phyloP scores from a whole-genome alignment of 92 coral and sea anemone genomes.

The Ricordea florida region DNA sequence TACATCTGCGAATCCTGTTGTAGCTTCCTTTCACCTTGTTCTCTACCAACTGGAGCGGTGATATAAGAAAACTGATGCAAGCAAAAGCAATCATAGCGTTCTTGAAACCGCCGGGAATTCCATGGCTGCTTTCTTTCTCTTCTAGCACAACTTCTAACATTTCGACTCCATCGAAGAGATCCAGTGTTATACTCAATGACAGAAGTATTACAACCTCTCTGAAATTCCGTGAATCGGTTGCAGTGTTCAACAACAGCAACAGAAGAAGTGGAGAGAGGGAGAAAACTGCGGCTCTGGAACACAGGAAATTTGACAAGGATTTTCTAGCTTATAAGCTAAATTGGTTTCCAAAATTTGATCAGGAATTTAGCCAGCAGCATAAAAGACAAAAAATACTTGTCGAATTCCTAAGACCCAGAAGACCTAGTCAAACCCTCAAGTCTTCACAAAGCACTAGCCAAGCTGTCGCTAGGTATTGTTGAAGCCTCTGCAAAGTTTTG shows the following conservation, averaged over 20 bases:
- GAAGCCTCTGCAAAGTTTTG: too few species aligned
- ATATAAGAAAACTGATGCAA: neutral
- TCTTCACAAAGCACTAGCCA: too few species aligned
- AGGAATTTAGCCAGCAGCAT: too few species aligned
- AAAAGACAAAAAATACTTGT: too few species aligned
- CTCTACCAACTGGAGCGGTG: neutral
- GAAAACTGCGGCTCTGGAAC: too few species aligned
- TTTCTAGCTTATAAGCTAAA: too few species aligned
- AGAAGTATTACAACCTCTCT: conserved; percentile 37
- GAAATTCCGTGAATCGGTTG: neutral
- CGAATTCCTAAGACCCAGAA: too few species aligned
- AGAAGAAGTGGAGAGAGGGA: conserved; percentile 75
- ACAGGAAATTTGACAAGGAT: too few species aligned
- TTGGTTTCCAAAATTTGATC: too few species aligned
- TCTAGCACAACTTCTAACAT: conserved; percentile 41
- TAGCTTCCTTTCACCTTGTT: neutral
- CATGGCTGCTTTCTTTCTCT: conserved; percentile 15
- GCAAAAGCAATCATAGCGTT: conserved; percentile 4
- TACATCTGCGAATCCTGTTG: neutral
- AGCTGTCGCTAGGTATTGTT: too few species aligned
- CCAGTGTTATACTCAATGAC: conserved; percentile 40
- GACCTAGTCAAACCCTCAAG: too few species aligned
- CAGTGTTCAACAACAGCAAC: conserved; percentile 59
- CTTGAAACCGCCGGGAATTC: conserved; percentile 11
- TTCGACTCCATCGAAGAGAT: conserved; percentile 65